Evolutionary conservation across 1,140 invertebrate genomes (phyloP).

Genomic region (Hestina assimilis): DNA sequence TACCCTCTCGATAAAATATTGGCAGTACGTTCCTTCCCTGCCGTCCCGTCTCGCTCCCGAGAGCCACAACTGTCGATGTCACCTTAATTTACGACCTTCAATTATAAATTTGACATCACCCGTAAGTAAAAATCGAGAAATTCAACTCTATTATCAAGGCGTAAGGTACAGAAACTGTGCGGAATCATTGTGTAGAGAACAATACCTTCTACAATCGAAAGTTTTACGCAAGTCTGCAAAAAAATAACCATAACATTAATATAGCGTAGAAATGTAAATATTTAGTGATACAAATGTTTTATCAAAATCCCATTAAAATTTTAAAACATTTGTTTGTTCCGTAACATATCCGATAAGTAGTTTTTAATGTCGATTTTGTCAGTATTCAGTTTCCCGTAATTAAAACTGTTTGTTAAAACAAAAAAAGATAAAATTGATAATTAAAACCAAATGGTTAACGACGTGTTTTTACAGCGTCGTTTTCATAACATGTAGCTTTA

Average conservation of each 20-base stretch:
- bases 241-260: too few relatives aligned
- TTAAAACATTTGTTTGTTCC: conserved; percentile 3
- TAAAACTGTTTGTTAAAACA: conserved; percentile 55
- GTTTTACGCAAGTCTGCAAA: too few relatives aligned
- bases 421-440: conserved; percentile 67
- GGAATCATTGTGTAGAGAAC: too few relatives aligned
- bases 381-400: conserved; percentile 64
- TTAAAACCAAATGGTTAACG: conserved; percentile 56
- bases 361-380: conserved; percentile 37
- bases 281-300: too few relatives aligned
- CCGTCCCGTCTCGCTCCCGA: conserved; percentile 39
- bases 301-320: not conserved
- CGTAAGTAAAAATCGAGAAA: conserved; percentile 1
- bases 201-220: too few relatives aligned
- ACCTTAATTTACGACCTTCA: conserved; percentile 76
- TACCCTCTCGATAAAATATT: conserved; percentile 74
- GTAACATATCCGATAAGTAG: conserved; percentile 40
- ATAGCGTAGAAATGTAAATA: too few relatives aligned
- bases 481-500: conserved; percentile 34
- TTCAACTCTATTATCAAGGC: conserved; percentile 20
- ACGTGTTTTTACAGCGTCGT: conserved; percentile 42
- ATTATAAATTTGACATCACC: conserved; percentile 74
- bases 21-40: conserved; percentile 43
- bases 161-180: not conserved
- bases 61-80: conserved; percentile 75